Evolutionary conservation across 2,888 invertebrate species (phyloP).

Genomic region (Acleris laterana): DNA sequence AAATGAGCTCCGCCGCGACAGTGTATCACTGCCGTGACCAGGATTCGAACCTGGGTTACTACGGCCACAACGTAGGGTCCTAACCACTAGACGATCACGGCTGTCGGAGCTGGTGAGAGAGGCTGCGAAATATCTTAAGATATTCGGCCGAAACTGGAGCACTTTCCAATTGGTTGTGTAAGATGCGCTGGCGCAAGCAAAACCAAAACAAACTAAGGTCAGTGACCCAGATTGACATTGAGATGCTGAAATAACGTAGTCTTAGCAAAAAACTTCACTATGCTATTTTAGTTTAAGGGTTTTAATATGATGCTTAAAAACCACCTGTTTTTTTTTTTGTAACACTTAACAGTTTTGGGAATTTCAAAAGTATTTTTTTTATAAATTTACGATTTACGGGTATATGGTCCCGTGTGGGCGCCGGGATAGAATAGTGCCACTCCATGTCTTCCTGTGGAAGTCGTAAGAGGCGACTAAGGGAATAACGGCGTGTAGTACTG

Average conservation of each 20-base stretch:
- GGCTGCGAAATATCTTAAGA: constrained; percentile 21
- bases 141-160: constrained; percentile 27
- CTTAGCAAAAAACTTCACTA: no score
- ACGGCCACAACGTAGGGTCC: constrained; percentile 91
- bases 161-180: constrained; percentile 21
- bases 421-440: no score
- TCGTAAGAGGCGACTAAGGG: no score
- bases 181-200: background rate
- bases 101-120: constrained; percentile 39
- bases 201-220: background rate
- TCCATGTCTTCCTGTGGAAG: no score
- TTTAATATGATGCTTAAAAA: no score
- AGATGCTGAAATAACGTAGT: background rate
- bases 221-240: background rate
- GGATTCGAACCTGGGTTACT: constrained; percentile 91
- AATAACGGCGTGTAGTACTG: no score
- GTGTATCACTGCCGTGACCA: constrained; percentile 48
- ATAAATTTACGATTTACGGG: no score
- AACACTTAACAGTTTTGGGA: no score
- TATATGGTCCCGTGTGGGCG: no score
- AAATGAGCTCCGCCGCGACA: constrained; percentile 49
- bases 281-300: no score
- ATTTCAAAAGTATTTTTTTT: no score
- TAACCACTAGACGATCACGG: constrained; percentile 89
- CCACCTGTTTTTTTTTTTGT: no score